Conservation (phyloP, 2,888 invertebrate species). For the Theodoxus fluviatilis region DNA sequence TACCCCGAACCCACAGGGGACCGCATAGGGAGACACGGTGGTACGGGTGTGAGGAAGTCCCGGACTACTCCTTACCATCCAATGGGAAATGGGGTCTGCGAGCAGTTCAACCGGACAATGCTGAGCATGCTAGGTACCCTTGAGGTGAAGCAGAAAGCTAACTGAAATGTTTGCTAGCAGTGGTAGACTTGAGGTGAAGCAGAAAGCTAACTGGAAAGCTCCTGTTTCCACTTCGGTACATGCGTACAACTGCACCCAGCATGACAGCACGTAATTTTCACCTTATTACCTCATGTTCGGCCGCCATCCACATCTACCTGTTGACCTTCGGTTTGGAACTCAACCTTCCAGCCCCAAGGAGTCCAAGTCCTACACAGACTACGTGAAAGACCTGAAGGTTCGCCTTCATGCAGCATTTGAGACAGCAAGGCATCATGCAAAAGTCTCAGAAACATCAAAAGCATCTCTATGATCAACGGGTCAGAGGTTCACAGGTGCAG, state of each 20-base stretch:
- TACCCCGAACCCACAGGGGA: too few species aligned
- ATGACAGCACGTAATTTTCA: neutral
- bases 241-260: conserved; percentile 8
- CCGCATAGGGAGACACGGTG: too few species aligned
- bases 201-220: neutral
- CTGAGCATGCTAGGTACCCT: conserved; percentile 18
- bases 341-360: too few species aligned
- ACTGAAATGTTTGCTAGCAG: too few species aligned
- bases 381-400: too few species aligned
- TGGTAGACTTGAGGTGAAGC: conserved; percentile 3
- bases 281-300: neutral
- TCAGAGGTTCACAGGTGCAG: too few species aligned
- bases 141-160: neutral
- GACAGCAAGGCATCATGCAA: too few species aligned
- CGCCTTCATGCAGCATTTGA: too few species aligned
- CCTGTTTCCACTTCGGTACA: neutral
- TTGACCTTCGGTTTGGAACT: too few species aligned
- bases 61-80: conserved; percentile 16
- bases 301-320: neutral
- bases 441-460: too few species aligned
- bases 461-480: too few species aligned
- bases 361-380: too few species aligned
- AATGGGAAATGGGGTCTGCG: conserved; percentile 14
- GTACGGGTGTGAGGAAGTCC: neutral
- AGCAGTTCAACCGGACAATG: conserved; percentile 10